Base-by-base conservation (phyloP, 2,797 vertebrate genomes). In the Schizopygopsis malacanthus region DNA sequence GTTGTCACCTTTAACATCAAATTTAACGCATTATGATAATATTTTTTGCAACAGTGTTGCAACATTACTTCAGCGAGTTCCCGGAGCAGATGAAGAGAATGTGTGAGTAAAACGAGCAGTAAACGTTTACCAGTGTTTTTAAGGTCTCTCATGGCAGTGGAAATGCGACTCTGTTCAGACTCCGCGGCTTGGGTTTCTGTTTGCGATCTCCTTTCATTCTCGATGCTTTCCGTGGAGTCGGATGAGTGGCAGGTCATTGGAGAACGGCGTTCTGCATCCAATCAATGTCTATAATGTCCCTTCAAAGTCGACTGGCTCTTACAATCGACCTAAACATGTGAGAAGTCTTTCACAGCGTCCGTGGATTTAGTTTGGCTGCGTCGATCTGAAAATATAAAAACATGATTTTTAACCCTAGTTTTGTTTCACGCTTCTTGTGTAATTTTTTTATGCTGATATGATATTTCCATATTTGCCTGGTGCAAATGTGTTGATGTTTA, bases 201-300 rank as follows among this genome's bases (percentile, higher is more conserved):
- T 84, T 90, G 80, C n/a, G 90, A 89, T 88, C 93, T 92, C 76
- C 92, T 69, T 63, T 92, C 89, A 87, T 91, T 90, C 86, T 94
- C 88, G 83, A 94, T 91, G 89, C 85, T 89, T 43, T 95, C 93
- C 70, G 94, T 86, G 81, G 94, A 90, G 87, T 96, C 95, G 0
- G 94, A 92, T 71, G 95, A 95, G 93, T 94, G 95, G 90, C 93
- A 95, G 93, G 94, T 96, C 95, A 96, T 95, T 89, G 91, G 92
- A 91, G 89, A 88, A 88, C 88, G 13, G 65, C 87, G 67, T 72
- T 87, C 86, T 82, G 88, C 90, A 91, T 85, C 90, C 90, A 79
- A 90, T 89, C 76, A 87, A 89, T 15, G 20, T 39, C 69, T 81
- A 87, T 86, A 87, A 84, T 87, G 82, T 78, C 85, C 81, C 78